A percentile compares a stretch with the other conserved stretches of the same genome.
Evolutionary conservation across 1,140 invertebrate species (phyloP).

Genomic region (Monomorium pharaonis): DNA sequence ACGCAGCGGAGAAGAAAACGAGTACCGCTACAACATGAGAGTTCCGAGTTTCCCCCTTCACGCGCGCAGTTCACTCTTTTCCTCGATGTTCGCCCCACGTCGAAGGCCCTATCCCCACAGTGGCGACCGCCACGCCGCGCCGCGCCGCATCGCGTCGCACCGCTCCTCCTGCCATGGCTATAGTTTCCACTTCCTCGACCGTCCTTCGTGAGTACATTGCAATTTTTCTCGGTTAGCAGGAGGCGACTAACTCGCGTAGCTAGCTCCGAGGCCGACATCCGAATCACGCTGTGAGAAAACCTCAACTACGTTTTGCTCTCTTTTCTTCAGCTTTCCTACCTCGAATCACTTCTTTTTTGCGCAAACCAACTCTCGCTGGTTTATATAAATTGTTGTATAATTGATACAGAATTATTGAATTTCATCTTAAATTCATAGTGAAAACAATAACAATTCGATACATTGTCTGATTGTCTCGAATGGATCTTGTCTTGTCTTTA

Average conservation of each 20-base stretch:
- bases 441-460: neutral
- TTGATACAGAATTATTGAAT: conserved; percentile 8
- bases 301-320: neutral
- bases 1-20: conserved; percentile 65
- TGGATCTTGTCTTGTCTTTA: neutral
- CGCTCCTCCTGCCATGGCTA: conserved; percentile 26
- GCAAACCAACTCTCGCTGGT: neutral
- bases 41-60: conserved; percentile 66
- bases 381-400: conserved; percentile 35
- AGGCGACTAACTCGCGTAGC: conserved; percentile 20
- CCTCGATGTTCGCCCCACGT: neutral
- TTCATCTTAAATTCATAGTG: neutral
- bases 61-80: conserved; percentile 38
- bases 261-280: conserved; percentile 31
- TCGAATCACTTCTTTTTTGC: neutral
- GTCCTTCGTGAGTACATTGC: conserved; percentile 62
- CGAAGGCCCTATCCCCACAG: neutral
- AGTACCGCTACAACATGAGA: conserved; percentile 69
- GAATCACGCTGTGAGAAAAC: conserved; percentile 62
- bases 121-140: conserved; percentile 9
- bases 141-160: neutral
- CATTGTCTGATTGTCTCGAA: neutral
- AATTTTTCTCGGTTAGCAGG: conserved; percentile 70
- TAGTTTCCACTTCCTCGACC: conserved; percentile 61
- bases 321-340: neutral